phyloP scores from a whole-genome alignment of 1,140 invertebrate species.

The Dendrolimus punctatus region DNA sequence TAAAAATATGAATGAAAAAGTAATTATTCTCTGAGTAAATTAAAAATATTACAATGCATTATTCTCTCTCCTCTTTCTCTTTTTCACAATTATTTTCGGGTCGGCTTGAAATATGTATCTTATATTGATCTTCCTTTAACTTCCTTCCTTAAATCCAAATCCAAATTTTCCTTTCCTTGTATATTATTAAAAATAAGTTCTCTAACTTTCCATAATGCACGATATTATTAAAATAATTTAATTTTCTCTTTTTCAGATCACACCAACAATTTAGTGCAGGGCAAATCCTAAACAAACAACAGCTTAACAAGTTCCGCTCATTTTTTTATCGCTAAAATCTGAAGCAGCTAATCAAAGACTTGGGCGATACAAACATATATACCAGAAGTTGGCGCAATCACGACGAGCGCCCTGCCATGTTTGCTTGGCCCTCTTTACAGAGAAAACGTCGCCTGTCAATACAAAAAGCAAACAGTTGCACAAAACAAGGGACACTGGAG shows the following conservation, averaged over 20 bases:
- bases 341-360: slow-evolving; percentile 50
- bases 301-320: slow-evolving; percentile 2
- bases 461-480: slow-evolving; percentile 42
- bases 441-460: slow-evolving; percentile 57
- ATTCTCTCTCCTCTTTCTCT: too few species aligned
- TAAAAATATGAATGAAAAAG: too few species aligned
- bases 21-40: too few species aligned
- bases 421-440: slow-evolving; percentile 52
- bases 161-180: too few species aligned
- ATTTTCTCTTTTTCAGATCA: background rate
- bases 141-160: too few species aligned
- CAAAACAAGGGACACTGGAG: slow-evolving; percentile 35
- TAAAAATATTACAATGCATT: too few species aligned
- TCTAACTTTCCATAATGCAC: too few species aligned
- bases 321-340: slow-evolving; percentile 29
- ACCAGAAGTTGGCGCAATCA: slow-evolving; percentile 50
- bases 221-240: background rate
- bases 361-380: slow-evolving; percentile 41
- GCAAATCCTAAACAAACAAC: background rate
- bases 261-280: too few species aligned
- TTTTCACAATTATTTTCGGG: too few species aligned
- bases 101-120: too few species aligned
- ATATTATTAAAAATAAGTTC: too few species aligned
- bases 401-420: slow-evolving; percentile 33
- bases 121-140: too few species aligned